These are phyloP conservation scores for Drosophila neocordata DNA, from an alignment of 1,140 invertebrate genomes.

Conservation along the genomic window DNA sequence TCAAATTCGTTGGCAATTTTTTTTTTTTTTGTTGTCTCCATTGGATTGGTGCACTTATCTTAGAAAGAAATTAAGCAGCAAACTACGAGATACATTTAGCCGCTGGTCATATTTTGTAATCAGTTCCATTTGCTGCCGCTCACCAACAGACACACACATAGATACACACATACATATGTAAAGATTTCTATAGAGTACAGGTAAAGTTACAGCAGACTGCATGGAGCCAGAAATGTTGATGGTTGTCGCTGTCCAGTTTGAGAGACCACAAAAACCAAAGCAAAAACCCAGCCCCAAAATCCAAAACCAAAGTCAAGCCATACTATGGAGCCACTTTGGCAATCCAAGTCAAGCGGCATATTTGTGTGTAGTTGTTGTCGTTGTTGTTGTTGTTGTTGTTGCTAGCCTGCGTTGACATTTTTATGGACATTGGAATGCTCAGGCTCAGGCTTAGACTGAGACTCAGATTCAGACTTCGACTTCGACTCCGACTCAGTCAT, in stretches of 20 bases:
- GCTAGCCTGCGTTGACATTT: constrained; percentile 69
- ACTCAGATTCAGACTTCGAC: constrained; percentile 21
- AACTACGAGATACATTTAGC: constrained; percentile 78
- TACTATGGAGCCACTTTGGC: constrained; percentile 47
- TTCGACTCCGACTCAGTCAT: background rate
- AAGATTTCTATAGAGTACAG: constrained; percentile 13
- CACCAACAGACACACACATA: constrained; percentile 33
- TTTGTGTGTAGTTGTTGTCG: constrained; percentile 49
- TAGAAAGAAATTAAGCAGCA: constrained; percentile 76
- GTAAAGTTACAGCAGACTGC: constrained; percentile 47
- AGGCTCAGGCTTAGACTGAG: constrained; percentile 36
- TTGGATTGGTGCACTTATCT: constrained; percentile 53
- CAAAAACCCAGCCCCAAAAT: constrained; percentile 20
- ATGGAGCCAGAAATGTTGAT: constrained; percentile 41
- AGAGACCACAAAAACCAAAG: constrained; percentile 15
- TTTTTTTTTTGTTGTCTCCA: background rate
- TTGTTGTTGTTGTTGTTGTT: constrained; percentile 45
- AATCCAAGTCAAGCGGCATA: constrained; percentile 50
- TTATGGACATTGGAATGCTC: constrained; percentile 71
- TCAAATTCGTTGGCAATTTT: constrained; percentile 33
- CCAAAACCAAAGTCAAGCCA: constrained; percentile 29
- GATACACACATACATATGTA: constrained; percentile 16
- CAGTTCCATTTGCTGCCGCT: constrained; percentile 81
- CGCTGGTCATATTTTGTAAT: constrained; percentile 80
- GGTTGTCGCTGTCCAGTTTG: constrained; percentile 42